Percentiles rank a stretch among this genome's conserved stretches.
Evolutionary conservation across 1,140 invertebrate genomes (phyloP).

Genomic region (Ephestia elutella): DNA sequence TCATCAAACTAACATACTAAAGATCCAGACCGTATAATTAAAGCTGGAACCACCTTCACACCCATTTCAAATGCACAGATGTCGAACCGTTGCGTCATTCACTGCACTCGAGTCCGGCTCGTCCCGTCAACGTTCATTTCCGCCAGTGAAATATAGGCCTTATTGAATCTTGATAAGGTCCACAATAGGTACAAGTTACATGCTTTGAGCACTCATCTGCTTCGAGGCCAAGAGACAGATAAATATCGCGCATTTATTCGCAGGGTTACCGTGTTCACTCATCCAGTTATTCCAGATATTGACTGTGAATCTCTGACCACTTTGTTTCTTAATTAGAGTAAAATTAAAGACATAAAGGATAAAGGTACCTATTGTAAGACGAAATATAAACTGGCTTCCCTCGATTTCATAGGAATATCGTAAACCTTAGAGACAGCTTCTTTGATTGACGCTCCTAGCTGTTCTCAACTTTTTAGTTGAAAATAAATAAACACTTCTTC

Average conservation of each 20-base stretch:
- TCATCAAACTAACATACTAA: slow-evolving; percentile 25
- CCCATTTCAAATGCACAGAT: background rate
- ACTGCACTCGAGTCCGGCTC: slow-evolving; percentile 5
- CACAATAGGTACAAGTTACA: slow-evolving; percentile 4
- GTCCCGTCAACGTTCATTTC: slow-evolving; percentile 6
- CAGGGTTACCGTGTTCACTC: slow-evolving; percentile 14
- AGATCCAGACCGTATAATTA: background rate
- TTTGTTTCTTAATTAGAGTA: too few relatives aligned
- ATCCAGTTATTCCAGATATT: slow-evolving; percentile 22
- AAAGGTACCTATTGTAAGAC: too few relatives aligned
- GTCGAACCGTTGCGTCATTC: slow-evolving; percentile 5
- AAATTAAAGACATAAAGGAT: too few relatives aligned
- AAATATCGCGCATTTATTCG: slow-evolving; percentile 45
- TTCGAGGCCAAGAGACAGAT: slow-evolving; percentile 52
- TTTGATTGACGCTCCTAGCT: too few relatives aligned
- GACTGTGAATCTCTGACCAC: too few relatives aligned
- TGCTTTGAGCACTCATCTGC: slow-evolving; percentile 25
- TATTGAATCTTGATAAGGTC: slow-evolving; percentile 14
- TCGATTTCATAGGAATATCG: too few relatives aligned
- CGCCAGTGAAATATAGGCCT: slow-evolving; percentile 13
- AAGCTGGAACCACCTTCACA: too few relatives aligned
- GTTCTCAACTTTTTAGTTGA: too few relatives aligned
- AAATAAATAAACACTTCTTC: too few relatives aligned
- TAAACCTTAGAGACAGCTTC: too few relatives aligned
- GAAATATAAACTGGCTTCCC: too few relatives aligned